These are phyloP conservation scores for Timandra comae DNA, from an alignment of 2,888 invertebrate species.

Conservation along the genomic window DNA sequence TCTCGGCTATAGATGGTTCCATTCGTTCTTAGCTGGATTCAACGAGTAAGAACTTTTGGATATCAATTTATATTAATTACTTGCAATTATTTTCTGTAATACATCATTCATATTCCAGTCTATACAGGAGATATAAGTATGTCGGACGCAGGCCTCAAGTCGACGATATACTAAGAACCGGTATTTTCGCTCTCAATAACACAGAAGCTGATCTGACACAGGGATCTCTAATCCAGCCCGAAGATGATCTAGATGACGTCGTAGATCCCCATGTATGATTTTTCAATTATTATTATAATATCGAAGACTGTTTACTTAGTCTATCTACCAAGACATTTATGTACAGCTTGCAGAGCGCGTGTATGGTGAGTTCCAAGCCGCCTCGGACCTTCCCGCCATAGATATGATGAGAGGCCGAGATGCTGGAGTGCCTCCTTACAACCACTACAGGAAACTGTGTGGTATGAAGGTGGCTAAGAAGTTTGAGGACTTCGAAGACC, in stretches of 20 bases:
- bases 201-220: conserved; percentile 39
- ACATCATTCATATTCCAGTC: conserved; percentile 25
- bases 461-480: conserved; percentile 82
- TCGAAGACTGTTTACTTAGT: neutral
- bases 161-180: conserved; percentile 31
- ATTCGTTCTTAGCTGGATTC: conserved; percentile 32
- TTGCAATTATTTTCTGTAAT: too few relatives aligned
- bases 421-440: conserved; percentile 90
- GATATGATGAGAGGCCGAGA: conserved; percentile 78
- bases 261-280: conserved; percentile 37
- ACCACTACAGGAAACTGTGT: conserved; percentile 88
- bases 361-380: conserved; percentile 19
- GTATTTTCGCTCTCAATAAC: conserved; percentile 32
- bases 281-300: neutral
- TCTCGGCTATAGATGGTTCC: conserved; percentile 76
- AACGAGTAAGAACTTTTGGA: conserved; percentile 31
- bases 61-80: too few relatives aligned
- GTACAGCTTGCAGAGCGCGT: too few relatives aligned
- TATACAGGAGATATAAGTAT: conserved; percentile 31
- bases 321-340: too few relatives aligned
- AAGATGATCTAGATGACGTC: conserved; percentile 31
- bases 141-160: conserved; percentile 28
- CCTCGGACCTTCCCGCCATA: conserved; percentile 29
- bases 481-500: conserved; percentile 84
- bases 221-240: conserved; percentile 34